These are phyloP conservation scores for Byasa hedistus DNA, from an alignment of 2,888 invertebrate species.

Conservation along the genomic window DNA sequence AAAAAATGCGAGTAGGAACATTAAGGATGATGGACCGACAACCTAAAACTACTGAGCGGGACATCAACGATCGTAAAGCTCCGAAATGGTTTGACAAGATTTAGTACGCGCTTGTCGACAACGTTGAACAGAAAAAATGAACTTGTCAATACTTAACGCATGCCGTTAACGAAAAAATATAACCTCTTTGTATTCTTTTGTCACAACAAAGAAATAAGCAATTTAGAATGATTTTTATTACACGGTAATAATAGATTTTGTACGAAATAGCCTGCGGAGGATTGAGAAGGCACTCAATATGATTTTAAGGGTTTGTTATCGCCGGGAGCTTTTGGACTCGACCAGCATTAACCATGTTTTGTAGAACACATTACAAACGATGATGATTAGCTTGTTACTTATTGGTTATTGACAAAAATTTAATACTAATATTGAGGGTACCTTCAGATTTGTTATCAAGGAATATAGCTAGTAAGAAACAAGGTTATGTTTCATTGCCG, in stretches of 20 bases:
- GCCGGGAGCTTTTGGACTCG: neutral
- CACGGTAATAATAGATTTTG: neutral
- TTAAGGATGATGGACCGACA: constrained; percentile 23
- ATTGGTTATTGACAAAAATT: no score
- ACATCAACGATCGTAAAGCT: constrained; percentile 26
- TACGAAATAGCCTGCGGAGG: neutral
- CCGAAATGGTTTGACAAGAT: constrained; percentile 25
- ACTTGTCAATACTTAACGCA: constrained; percentile 12
- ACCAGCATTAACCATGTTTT: no score
- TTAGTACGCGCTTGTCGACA: constrained; percentile 18
- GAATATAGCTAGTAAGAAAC: neutral
- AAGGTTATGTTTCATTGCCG: neutral
- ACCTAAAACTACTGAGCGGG: constrained; percentile 23
- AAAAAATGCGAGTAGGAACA: constrained; percentile 12
- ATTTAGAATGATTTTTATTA: neutral
- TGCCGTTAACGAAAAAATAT: neutral
- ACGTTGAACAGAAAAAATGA: constrained; percentile 7
- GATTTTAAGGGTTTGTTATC: neutral
- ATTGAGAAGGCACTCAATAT: neutral
- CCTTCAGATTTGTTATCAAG: neutral
- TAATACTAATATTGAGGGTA: no score
- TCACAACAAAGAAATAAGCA: neutral
- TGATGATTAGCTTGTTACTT: no score
- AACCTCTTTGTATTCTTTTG: neutral
- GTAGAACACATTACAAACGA: no score